phyloP scores from a whole-genome alignment of 2,797 vertebrate genomes.

The Craterocephalus amniculus region DNA sequence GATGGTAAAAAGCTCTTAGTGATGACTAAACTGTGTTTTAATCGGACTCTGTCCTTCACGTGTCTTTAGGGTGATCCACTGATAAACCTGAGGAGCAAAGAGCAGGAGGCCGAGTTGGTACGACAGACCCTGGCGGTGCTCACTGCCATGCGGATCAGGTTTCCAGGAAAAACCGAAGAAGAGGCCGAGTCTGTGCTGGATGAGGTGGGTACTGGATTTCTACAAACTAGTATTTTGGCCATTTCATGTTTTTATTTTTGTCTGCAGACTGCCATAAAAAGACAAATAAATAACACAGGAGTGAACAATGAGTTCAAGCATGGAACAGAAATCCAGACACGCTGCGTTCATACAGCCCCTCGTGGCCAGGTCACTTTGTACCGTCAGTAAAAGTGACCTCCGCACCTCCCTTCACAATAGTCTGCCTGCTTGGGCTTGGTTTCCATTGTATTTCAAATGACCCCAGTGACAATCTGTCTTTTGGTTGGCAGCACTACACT shows the following conservation, averaged over 20 bases:
- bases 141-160: conserved; percentile 93
- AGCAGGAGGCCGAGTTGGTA: conserved; percentile 91
- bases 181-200: conserved; percentile 93
- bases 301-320: not conserved
- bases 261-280: not conserved
- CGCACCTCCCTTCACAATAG: conserved; percentile 50
- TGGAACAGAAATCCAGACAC: conserved; percentile 5
- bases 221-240: not conserved
- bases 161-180: conserved; percentile 94
- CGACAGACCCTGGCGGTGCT: conserved; percentile 92
- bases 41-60: not conserved
- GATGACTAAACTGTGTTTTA: no score
- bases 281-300: not conserved
- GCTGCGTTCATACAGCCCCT: conserved; percentile 48
- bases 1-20: no score
- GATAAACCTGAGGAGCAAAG: conserved; percentile 89
- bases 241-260: not conserved
- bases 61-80: conserved; percentile 86
- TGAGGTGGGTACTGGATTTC: conserved; percentile 84
- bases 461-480: conserved; percentile 50
- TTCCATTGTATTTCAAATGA: conserved; percentile 70
- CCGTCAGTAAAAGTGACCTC: conserved; percentile 60
- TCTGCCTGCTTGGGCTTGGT: conserved; percentile 39
- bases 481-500: conserved; percentile 24
- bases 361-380: conserved; percentile 50